Evolutionary conservation across 2,797 vertebrate species (phyloP), one percentile per base, ranked within the genome.

Genomic region (Naso thynnoides): DNA sequence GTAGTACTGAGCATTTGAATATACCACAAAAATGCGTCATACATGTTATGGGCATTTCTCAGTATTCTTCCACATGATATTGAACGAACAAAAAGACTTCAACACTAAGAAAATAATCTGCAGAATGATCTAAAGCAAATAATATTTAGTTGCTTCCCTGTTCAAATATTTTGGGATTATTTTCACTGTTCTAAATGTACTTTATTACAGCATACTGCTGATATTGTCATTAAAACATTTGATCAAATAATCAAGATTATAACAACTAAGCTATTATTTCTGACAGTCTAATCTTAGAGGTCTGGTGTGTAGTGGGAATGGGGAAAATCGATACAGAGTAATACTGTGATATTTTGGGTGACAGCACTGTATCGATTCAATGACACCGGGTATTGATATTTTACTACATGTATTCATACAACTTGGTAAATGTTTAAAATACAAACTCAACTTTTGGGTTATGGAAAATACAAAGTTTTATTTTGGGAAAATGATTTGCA

Each of bases 191-290:
- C 33, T 11, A 3, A 1, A 8, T 55, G 33, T 48, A 8, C 14
- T 44, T 42, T 11, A 59, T 33, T 23, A 24, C 1, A 5, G 26
- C 13, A 41, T 50, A 31, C 41, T 47, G 21, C 5, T 52, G 24
- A 33, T 56, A 0, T 62, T 55, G n/a, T 52, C n/a, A 56, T 55
- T 52, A 9, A 63, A 71, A 27, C 21, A 54, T 60, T 47, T 59
- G 8, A 6, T 59, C 29, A 6, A 19, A 39, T 26, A 42, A 16
- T 16, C 19, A 0, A 36, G 1, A 41, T 50, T 33, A 3, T 16
- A 27, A 45, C 4, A 55, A 26, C 44, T 21, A 23, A 1, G 2
- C 33, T 38, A 21, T 21, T 53, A 21, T 42, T 13, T 68, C 33
- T 36, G 10, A 36, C 33, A 8, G 13, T 36, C 33, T 36, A n/a